Conservation (phyloP, 2,888 invertebrate species). For the Spialia ferax region DNA sequence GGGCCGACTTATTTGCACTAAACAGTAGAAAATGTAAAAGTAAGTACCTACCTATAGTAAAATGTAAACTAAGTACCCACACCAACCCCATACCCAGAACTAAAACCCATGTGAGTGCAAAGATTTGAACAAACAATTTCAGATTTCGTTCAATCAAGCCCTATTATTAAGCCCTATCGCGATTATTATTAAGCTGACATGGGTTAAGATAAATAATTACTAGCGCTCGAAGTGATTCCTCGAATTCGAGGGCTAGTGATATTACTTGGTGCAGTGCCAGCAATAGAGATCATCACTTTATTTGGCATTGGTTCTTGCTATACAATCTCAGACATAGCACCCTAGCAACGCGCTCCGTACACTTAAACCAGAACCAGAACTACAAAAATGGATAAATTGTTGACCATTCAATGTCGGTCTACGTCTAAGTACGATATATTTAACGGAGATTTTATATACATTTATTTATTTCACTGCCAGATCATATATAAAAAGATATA, state of each 20-base stretch:
- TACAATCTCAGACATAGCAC: neutral
- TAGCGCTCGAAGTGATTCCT: neutral
- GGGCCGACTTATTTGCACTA: too few species aligned
- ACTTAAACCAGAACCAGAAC: neutral
- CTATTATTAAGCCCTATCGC: neutral
- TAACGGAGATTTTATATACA: too few species aligned
- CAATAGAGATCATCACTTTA: neutral
- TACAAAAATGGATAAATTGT: slow-evolving; percentile 1
- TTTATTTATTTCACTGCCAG: too few species aligned
- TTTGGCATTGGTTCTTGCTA: neutral
- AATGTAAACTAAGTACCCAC: too few species aligned
- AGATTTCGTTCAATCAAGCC: neutral
- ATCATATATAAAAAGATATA: too few species aligned
- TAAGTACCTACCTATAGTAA: too few species aligned
- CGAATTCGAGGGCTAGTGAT: neutral
- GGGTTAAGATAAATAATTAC: neutral
- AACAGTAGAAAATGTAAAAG: too few species aligned
- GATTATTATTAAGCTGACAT: neutral
- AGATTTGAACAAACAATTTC: neutral
- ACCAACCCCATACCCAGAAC: too few species aligned
- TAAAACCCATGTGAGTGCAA: too few species aligned
- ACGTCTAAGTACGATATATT: too few species aligned
- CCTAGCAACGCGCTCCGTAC: neutral
- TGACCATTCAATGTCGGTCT: too few species aligned
- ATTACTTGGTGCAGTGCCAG: slow-evolving; percentile 2